Base-by-base conservation (phyloP, 2,113 vertebrate species). In the Thalassarche chlororhynchos region DNA sequence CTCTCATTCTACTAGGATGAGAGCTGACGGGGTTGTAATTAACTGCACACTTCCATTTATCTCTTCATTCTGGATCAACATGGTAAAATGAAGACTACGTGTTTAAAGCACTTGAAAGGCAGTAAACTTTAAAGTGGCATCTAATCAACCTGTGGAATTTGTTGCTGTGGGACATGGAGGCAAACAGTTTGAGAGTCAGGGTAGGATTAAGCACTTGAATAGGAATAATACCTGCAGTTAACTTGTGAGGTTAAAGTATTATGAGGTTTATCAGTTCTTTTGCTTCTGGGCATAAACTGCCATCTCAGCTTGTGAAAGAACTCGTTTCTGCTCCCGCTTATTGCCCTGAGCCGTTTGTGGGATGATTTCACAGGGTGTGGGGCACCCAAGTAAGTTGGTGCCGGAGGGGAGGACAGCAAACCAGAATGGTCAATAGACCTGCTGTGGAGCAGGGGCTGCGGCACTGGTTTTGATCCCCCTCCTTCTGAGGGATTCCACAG, bases 201-300 rank as follows among this genome's bases (percentile, higher is more conserved):
- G 55, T 40, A 90, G 93, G 95, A 97, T 97, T 96, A 96, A 91
- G 79, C 42, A 64, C 75, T 88, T 94, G 66, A 97, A 91, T 91
- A 66, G 84, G 46, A 94, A 88, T 93, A 96, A 96, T 94, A 94
- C 90, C 75, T 78, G 82, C 87, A 96, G 91, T 97, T 95, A 94
- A 90, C 87, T 91, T 26, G 32, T 23, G 84, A 94, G 66, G 78
- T 93, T 94, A 44, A 95, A 94, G 82, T 55, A 87, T 96, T 96
- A 94, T 62, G 91, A 95, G 51, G 61, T 95, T 95, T 97, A 96
- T 95, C 91, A 62, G 81, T 85, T 95, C 66, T 93, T 88, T 96
- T 80, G 82, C 97, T 97, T 64, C 93, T 88, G 89, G 97, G 94
- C 84, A 82, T 80, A 91, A 97, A 96, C 86, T 94, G 95, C 95